phyloP scores from a whole-genome alignment of 1,140 invertebrate species.

The Tetramorium parvispinum region DNA sequence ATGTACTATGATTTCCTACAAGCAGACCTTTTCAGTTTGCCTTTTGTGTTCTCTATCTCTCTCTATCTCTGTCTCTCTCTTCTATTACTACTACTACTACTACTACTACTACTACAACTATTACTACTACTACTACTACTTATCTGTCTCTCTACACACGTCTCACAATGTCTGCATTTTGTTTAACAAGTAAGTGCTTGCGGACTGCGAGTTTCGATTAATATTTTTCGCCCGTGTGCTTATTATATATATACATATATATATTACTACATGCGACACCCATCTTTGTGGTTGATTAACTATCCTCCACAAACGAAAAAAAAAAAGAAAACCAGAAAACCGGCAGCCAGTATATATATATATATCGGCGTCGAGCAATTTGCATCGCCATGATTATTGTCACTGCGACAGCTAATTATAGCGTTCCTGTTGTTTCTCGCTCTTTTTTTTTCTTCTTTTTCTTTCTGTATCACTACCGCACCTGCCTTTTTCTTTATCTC shows the following conservation, averaged over 20 bases:
- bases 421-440: conserved; percentile 24
- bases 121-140: conserved; percentile 38
- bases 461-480: conserved; percentile 28
- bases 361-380: conserved; percentile 50
- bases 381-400: conserved; percentile 46
- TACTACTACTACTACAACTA: conserved; percentile 6
- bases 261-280: conserved; percentile 57
- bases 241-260: conserved; percentile 52
- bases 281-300: conserved; percentile 53
- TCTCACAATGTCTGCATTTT: conserved; percentile 58
- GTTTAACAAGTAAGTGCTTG: conserved; percentile 60
- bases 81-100: background rate
- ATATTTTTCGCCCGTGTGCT: conserved; percentile 60
- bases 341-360: conserved; percentile 35
- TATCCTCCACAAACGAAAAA: conserved; percentile 33
- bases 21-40: conserved; percentile 60
- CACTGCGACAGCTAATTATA: conserved; percentile 48
- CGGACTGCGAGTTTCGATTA: conserved; percentile 59
- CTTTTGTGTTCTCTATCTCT: conserved; percentile 60
- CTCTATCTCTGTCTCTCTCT: conserved; percentile 36
- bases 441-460: conserved; percentile 22
- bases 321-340: conserved; percentile 12
- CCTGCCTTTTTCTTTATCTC: conserved; percentile 13
- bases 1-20: conserved; percentile 55
- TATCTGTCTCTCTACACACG: conserved; percentile 52